A percentile compares a stretch with the other conserved stretches of the same genome.
These are phyloP conservation scores for Poeciliopsis turrubarensis DNA, from an alignment of 2,113 vertebrate species.

Conservation along the genomic window DNA sequence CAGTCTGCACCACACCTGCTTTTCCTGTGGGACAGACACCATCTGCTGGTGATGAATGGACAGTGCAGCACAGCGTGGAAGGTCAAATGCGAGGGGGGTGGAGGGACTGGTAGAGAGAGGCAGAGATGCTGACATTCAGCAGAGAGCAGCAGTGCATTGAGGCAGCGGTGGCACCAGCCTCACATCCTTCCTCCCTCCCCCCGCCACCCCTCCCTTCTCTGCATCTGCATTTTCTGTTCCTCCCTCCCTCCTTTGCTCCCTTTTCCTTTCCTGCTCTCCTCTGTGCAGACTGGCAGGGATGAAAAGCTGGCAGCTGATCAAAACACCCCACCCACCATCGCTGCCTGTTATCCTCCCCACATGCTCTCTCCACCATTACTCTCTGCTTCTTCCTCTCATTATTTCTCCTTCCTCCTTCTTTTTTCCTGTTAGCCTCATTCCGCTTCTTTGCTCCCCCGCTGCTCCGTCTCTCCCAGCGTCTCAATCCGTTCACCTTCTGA, in stretches of 20 bases:
- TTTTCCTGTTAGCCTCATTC: conserved; percentile 30
- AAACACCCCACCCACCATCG: conserved; percentile 74
- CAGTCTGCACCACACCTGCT: background rate
- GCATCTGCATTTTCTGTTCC: conserved; percentile 26
- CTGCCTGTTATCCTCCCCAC: conserved; percentile 60
- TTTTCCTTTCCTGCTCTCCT: conserved; percentile 54
- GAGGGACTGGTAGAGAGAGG: background rate
- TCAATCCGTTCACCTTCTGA: conserved; percentile 58
- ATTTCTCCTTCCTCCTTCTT: conserved; percentile 27
- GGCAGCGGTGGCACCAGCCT: conserved; percentile 65
- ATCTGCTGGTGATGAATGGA: conserved; percentile 54
- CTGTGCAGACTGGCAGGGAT: conserved; percentile 72
- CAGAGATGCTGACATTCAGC: conserved; percentile 75
- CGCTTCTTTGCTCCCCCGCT: conserved; percentile 50
- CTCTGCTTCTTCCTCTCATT: conserved; percentile 40
- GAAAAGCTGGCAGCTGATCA: conserved; percentile 79
- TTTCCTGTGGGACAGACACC: conserved; percentile 52
- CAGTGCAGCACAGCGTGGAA: conserved; percentile 62
- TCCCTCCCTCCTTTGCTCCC: conserved; percentile 26
- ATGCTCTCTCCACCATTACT: conserved; percentile 42
- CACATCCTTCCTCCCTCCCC: conserved; percentile 35
- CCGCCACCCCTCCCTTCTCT: conserved; percentile 21
- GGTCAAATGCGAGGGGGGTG: conserved; percentile 61
- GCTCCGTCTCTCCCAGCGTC: conserved; percentile 53
- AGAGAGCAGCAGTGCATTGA: conserved; percentile 74